Base-by-base conservation (phyloP, 2,113 vertebrate genomes). In the Puffinus mauretanicus region DNA sequence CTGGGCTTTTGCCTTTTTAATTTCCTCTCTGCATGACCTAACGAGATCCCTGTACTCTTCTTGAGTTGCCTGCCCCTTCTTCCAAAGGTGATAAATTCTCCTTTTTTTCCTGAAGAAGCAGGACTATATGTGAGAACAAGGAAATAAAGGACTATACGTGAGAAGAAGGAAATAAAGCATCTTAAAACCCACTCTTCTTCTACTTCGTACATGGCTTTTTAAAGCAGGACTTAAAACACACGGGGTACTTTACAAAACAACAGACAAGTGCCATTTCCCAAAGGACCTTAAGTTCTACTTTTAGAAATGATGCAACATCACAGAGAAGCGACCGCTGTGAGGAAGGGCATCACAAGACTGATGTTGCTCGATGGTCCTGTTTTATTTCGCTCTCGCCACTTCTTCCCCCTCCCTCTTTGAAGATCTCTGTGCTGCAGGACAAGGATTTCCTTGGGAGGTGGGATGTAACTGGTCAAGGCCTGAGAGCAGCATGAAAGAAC, bases 281-380 rank as follows among this genome's bases (percentile, higher is more conserved):
- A 27, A 62, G 40, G 36, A 69, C 42, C 25, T 72, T 14, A 65
- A 34, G 10, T 76, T 87, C 75, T 94, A 32, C 70, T 96, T 94
- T 90, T 86, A 86, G 82, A 83, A 81, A 92, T 89, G 61, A 93
- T 93, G 82, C 36, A 94, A 80, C 36, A 42, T 57, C 62, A 73
- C 75, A 57, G 49, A 85, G 52, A 46, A 86, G 38, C 8, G 1
- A 36, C 34, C 1, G 20, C 80, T 77, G 51, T 38, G 64, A 93
- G 65, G 60, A 96, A 89, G 52, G 38, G n/a, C 26, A 9, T 69
- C 27, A 44, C 65, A 38, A 61, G 62, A 21, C 85, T 25, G 71
- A 82, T 47, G 40, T 34, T 60, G 60, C 36, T 72, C 10, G 5
- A 72, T 30, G 52, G 14, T 49, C 32, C 69, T 49, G 32, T 42